phyloP scores from a whole-genome alignment of 2,113 vertebrate species.

The Pycnonotus jocosus region DNA sequence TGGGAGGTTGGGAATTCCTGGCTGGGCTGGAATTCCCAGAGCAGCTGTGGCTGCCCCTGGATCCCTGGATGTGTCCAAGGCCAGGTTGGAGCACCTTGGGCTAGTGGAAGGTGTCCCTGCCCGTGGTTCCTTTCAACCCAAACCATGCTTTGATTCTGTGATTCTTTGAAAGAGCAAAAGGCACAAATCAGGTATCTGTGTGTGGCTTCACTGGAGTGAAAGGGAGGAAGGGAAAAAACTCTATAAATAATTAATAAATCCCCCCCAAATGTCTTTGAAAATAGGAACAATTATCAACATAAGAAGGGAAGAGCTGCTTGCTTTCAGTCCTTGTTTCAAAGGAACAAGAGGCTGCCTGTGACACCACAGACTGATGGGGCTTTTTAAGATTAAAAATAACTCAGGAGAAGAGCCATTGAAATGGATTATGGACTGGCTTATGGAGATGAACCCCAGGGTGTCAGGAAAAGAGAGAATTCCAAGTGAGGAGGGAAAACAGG shows the following conservation, averaged over 20 bases:
- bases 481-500: neutral
- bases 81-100: accelerated
- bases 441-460: neutral
- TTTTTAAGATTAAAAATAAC: slow-evolving; percentile 64
- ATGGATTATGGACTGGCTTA: slow-evolving; percentile 47
- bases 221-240: neutral
- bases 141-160: neutral
- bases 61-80: neutral
- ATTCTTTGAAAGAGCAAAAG: neutral
- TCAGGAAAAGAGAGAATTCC: neutral
- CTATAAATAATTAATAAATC: neutral
- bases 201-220: neutral
- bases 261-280: neutral
- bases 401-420: slow-evolving; percentile 55
- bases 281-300: slow-evolving; percentile 6
- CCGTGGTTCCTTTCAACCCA: neutral
- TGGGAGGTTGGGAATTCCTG: neutral
- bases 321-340: slow-evolving; percentile 20
- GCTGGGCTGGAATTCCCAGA: neutral
- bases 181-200: neutral
- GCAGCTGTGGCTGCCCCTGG: neutral
- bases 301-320: slow-evolving; percentile 5
- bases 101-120: accelerated
- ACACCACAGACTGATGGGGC: slow-evolving; percentile 1
- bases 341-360: slow-evolving; percentile 2